Evolutionary conservation across 2,888 invertebrate genomes (phyloP).

Genomic region (Phalera bucephala): DNA sequence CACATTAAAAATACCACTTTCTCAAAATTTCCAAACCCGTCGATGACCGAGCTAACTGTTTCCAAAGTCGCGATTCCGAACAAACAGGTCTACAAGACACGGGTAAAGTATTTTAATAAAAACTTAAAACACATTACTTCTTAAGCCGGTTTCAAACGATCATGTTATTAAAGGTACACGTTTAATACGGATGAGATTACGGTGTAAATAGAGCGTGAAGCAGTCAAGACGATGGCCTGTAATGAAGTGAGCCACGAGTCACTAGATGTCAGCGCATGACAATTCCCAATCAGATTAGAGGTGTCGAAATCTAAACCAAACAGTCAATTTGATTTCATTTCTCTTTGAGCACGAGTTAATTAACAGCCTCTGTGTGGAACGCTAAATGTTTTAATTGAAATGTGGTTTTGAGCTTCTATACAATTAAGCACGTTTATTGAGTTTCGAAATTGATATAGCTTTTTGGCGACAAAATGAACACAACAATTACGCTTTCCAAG

Average conservation of each 20-base stretch:
- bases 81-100: constrained; percentile 12
- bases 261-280: constrained; percentile 42
- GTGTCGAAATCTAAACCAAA: constrained; percentile 32
- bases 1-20: constrained; percentile 1
- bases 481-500: too few relatives aligned
- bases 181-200: constrained; percentile 44
- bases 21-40: constrained; percentile 7
- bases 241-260: constrained; percentile 39
- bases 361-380: not conserved
- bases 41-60: not conserved
- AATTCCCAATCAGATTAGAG: constrained; percentile 44
- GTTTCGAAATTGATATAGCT: too few relatives aligned
- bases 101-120: constrained; percentile 19
- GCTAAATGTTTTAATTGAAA: not conserved
- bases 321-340: constrained; percentile 6
- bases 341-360: constrained; percentile 1
- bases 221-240: constrained; percentile 28
- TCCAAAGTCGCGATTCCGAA: constrained; percentile 7
- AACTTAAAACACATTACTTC: constrained; percentile 25
- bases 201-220: constrained; percentile 47
- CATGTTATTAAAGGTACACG: constrained; percentile 31
- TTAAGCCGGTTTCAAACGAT: constrained; percentile 40
- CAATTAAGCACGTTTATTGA: too few relatives aligned
- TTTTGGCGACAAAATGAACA: too few relatives aligned
- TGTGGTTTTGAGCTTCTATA: too few relatives aligned